Conservation (phyloP, 2,113 vertebrate genomes). For the Eudyptes chrysolophus region DNA sequence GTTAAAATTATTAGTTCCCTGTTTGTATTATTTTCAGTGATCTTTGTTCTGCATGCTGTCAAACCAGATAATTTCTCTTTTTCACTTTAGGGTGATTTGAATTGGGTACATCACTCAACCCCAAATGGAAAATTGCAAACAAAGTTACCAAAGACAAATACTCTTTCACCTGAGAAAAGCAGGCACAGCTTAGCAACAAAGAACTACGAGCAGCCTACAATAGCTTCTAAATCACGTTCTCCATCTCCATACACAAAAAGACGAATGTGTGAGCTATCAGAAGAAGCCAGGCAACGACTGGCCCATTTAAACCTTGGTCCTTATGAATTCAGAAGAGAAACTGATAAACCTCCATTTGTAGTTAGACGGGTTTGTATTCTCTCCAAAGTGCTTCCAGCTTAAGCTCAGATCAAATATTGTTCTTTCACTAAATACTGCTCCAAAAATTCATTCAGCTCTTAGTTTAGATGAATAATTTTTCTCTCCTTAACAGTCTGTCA, state of each 20-base stretch:
- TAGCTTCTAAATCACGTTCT: conserved; percentile 85
- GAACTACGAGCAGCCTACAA: conserved; percentile 87
- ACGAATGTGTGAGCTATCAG: conserved; percentile 91
- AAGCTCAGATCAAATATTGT: conserved; percentile 33
- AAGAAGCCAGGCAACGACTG: conserved; percentile 85
- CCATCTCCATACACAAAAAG: conserved; percentile 93
- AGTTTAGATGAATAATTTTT: conserved; percentile 41
- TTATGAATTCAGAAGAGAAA: conserved; percentile 90
- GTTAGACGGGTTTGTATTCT: conserved; percentile 79
- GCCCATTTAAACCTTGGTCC: conserved; percentile 90
- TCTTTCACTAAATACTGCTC: conserved; percentile 16
- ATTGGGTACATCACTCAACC: conserved; percentile 7
- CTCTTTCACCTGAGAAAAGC: conserved; percentile 46
- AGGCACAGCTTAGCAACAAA: conserved; percentile 24
- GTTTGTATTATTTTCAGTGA: neutral
- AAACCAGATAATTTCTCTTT: conserved; percentile 16
- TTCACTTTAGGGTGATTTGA: conserved; percentile 58
- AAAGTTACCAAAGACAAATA: conserved; percentile 53
- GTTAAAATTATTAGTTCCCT: neutral
- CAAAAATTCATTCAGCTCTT: conserved; percentile 36
- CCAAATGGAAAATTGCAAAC: conserved; percentile 58
- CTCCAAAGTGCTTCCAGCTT: conserved; percentile 26
- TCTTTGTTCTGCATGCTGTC: neutral
- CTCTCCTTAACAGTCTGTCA: conserved; percentile 41
- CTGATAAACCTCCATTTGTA: conserved; percentile 85